These are phyloP conservation scores for Scarus forsteni DNA, from an alignment of 2,797 vertebrate species.

Conservation along the genomic window DNA sequence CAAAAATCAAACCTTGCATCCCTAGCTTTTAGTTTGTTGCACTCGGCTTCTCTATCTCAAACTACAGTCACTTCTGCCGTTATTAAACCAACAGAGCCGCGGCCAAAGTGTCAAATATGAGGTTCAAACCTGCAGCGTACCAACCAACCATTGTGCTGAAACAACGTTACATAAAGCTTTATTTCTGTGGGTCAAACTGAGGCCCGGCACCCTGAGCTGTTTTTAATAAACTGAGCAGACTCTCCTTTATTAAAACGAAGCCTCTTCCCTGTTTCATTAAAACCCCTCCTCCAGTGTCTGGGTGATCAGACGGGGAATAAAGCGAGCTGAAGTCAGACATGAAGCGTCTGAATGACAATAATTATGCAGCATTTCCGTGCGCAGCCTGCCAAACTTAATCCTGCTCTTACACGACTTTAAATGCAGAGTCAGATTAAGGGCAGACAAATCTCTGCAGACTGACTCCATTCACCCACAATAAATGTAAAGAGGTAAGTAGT, in stretches of 20 bases:
- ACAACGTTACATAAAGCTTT: background rate
- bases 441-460: constrained; percentile 59
- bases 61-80: too few relatives aligned
- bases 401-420: constrained; percentile 62
- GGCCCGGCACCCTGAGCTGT: background rate
- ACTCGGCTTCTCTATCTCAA: too few relatives aligned
- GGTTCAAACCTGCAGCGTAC: background rate
- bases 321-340: constrained; percentile 21
- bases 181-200: background rate
- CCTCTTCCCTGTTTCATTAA: constrained; percentile 32
- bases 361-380: constrained; percentile 60
- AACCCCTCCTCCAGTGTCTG: constrained; percentile 23
- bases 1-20: too few relatives aligned
- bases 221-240: background rate
- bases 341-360: constrained; percentile 60
- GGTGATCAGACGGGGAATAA: constrained; percentile 20
- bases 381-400: constrained; percentile 63
- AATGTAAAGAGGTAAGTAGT: constrained; percentile 64
- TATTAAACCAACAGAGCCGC: background rate
- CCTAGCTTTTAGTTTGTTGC: too few relatives aligned
- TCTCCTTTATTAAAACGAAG: background rate
- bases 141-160: background rate
- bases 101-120: background rate
- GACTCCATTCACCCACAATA: constrained; percentile 60
- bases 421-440: constrained; percentile 67